Evolutionary conservation across 2,888 invertebrate species (phyloP), one percentile per base, ranked within the genome.

Genomic region (Amphimallon solstitiale): DNA sequence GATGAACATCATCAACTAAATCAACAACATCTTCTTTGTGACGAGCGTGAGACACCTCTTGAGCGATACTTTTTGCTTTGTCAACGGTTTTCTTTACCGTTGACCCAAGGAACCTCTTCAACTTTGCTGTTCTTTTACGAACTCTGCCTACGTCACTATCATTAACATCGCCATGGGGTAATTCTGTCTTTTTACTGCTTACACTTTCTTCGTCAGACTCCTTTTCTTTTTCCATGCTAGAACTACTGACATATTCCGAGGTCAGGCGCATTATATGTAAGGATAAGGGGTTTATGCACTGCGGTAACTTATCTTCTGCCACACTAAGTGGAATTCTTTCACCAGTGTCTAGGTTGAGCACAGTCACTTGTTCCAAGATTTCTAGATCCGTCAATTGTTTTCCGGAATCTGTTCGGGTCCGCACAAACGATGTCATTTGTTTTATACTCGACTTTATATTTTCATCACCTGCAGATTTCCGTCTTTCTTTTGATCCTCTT

Each of bases 261-360:
- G 95, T 95, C 65, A 95, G 85, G 67, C 95, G 86, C 91, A 97
- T 95, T 79, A 98, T 97, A 83, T 98, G 97, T 72, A 97, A 84
- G 15, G 95, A 95, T 66, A 98, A 86, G 2, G 97, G 98, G 85
- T 98, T 97, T 79, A 95, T 91, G 81, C 95, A 93, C 78, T 92
- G 91, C 0, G 95, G 95, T 71, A 95, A 84, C 83, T 95, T 95
- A 80, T 97, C 96, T 80, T 97, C 97, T 1, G 97, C 97, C 75
- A 93, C 92, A 79, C 95, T 96, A 67, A 98, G 85, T n/a, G 97
- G 96, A 74, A 97, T 92, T 73, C 93, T 88, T 83, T 97, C 97
- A 1, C 97, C 95, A 5, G 92, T 92, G 80, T 92, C 92, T 66
- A 92, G 84, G 83, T 92, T 92, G 78, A 92, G 86, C 54, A 92